Percentiles rank a stretch among this genome's conserved stretches.
Evolutionary conservation across 2,797 vertebrate genomes (phyloP).

Genomic region (Alectoris magna): DNA sequence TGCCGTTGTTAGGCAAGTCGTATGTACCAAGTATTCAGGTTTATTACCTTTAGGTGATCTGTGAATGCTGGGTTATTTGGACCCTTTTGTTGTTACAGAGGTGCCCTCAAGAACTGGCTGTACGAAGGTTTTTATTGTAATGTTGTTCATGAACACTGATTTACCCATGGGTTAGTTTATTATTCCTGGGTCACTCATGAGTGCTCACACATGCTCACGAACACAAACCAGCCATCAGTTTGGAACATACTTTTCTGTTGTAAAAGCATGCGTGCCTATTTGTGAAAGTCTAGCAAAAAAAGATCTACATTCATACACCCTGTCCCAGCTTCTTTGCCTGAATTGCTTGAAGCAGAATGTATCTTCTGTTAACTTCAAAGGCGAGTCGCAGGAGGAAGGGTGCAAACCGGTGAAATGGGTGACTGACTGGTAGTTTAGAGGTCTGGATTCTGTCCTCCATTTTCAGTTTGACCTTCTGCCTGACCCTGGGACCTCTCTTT

Average conservation of each 20-base stretch:
- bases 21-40: neutral
- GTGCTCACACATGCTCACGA: neutral
- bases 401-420: neutral
- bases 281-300: neutral
- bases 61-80: neutral
- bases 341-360: neutral
- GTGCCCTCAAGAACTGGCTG: neutral
- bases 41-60: neutral
- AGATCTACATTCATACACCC: neutral
- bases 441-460: neutral
- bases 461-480: slow-evolving; percentile 8
- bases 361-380: neutral
- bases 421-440: neutral
- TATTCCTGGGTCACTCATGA: neutral
- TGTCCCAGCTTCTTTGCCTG: neutral
- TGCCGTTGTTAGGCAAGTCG: neutral
- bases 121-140: neutral
- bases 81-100: neutral
- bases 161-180: neutral
- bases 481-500: slow-evolving; percentile 11
- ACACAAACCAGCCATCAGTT: neutral
- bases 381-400: neutral
- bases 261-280: neutral
- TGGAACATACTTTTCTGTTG: neutral
- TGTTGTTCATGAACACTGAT: neutral